These are phyloP conservation scores for Cladopsammia gracilis DNA, from an alignment of 64 coral and sea anemone species.

Conservation along the genomic window DNA sequence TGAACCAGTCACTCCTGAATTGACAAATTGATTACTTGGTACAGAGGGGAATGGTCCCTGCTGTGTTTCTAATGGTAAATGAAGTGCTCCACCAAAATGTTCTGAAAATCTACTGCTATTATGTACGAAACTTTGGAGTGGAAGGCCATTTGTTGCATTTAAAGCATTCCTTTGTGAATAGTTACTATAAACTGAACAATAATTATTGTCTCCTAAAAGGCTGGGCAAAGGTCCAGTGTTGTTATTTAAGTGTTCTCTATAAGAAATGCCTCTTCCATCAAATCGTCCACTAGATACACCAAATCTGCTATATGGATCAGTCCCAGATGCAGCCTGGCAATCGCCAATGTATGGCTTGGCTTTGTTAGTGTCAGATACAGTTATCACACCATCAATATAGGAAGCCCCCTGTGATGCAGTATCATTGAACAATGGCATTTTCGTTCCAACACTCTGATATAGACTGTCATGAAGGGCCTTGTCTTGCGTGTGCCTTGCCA, in stretches of 20 bases:
- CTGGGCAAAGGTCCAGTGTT: neutral
- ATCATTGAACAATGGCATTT: neutral
- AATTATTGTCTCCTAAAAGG: neutral
- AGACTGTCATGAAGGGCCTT: neutral
- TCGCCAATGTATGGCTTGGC: neutral
- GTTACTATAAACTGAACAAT: neutral
- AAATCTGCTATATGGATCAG: neutral
- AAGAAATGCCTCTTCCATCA: neutral
- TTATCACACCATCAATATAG: neutral
- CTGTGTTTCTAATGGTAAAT: neutral
- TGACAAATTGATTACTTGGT: too few relatives aligned
- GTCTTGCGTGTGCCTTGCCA: constrained; percentile 6
- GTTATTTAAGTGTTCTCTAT: neutral
- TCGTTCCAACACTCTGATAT: neutral
- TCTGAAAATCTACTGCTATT: neutral
- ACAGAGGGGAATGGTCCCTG: neutral
- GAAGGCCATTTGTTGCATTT: neutral
- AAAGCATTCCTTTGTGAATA: neutral
- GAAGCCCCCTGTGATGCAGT: neutral
- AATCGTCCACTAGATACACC: too few relatives aligned
- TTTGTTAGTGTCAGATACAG: neutral
- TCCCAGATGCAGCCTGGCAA: neutral
- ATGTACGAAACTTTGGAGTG: neutral
- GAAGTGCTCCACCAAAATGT: neutral
- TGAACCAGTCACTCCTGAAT: neutral